Percentiles rank a stretch among this genome's conserved stretches.
Conservation (phyloP, 2,797 vertebrate species). For the Lophius americanus region DNA sequence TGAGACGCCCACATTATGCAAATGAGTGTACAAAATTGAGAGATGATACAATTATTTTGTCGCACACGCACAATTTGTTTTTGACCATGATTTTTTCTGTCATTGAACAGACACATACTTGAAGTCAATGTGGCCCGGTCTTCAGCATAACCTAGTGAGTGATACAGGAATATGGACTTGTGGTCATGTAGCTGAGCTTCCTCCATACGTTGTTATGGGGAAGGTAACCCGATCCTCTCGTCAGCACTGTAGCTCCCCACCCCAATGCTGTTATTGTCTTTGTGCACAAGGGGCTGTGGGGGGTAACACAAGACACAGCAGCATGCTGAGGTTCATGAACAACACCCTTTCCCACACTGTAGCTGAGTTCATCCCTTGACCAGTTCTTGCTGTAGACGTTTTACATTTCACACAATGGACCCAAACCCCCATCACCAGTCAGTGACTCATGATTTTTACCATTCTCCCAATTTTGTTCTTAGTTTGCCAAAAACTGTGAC, state of each 20-base stretch:
- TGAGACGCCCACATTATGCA: constrained; percentile 85
- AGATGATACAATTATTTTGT: constrained; percentile 75
- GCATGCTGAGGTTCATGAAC: constrained; percentile 69
- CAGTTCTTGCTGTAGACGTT: constrained; percentile 25
- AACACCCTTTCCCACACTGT: constrained; percentile 76
- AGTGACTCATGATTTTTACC: constrained; percentile 29
- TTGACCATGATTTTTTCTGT: constrained; percentile 20
- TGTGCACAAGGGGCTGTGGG: constrained; percentile 70
- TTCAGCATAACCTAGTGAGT: constrained; percentile 21
- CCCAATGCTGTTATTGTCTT: constrained; percentile 74
- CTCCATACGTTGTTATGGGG: constrained; percentile 63
- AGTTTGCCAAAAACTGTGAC: constrained; percentile 31
- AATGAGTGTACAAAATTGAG: constrained; percentile 79
- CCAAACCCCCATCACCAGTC: constrained; percentile 6
- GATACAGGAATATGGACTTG: constrained; percentile 46
- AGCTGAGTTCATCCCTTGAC: constrained; percentile 54
- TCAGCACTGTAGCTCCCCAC: constrained; percentile 26
- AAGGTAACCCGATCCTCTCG: constrained; percentile 68
- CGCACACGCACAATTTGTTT: constrained; percentile 19
- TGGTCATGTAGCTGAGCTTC: constrained; percentile 58
- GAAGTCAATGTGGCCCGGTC: constrained; percentile 7
- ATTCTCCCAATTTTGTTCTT: constrained; percentile 15
- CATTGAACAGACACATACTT: not conserved
- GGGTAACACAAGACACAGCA: constrained; percentile 69
- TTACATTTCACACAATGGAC: constrained; percentile 20